Conservation (phyloP, 2,113 vertebrate species). For the Brachyistius frenatus region DNA sequence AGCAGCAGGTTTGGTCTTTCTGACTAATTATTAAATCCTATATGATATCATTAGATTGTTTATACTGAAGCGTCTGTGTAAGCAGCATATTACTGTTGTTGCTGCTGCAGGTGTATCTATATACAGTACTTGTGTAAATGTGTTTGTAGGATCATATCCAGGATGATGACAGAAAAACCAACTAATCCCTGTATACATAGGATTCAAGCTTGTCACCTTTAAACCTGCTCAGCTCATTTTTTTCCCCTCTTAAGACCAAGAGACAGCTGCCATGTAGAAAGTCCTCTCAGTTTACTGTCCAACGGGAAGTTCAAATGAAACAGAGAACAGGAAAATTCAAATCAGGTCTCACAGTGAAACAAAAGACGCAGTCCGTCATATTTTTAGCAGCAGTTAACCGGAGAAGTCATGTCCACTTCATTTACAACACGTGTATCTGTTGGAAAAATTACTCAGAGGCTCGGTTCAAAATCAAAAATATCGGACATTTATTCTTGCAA, state of each 20-base stretch:
- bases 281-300: neutral
- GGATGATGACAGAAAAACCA: neutral
- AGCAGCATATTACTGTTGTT: no score
- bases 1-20: no score
- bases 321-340: slow-evolving; percentile 56
- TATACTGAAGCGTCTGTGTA: no score
- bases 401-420: neutral
- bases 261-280: slow-evolving; percentile 21
- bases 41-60: no score
- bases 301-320: slow-evolving; percentile 52
- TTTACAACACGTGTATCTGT: no score
- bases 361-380: neutral
- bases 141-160: neutral
- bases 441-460: no score
- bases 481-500: no score
- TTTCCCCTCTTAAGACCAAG: neutral
- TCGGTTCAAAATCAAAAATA: no score
- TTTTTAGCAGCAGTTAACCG: neutral
- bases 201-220: neutral
- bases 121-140: no score
- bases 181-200: neutral
- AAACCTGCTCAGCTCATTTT: neutral
- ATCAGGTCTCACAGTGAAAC: slow-evolving; percentile 9
- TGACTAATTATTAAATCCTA: no score
- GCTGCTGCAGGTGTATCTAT: no score